phyloP scores from a whole-genome alignment of 1,140 invertebrate species.

The Melanaphis sacchari region DNA sequence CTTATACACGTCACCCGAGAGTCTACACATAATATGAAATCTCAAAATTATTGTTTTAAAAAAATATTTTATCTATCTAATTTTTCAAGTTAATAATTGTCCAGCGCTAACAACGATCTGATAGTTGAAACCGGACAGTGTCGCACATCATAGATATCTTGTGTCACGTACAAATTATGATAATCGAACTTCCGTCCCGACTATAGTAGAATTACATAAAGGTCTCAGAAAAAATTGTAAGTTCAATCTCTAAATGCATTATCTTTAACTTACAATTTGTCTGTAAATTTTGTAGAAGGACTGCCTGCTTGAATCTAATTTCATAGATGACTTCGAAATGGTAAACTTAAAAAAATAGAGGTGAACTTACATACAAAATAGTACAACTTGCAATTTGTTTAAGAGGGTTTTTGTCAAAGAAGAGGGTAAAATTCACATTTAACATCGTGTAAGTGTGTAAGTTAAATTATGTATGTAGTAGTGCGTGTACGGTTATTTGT shows the following conservation, averaged over 20 bases:
- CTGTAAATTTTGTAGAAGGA: no score
- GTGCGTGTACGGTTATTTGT: no score
- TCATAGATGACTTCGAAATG: not conserved
- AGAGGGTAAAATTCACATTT: no score
- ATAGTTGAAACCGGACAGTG: not conserved
- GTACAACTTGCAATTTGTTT: not conserved
- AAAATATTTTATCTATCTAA: no score
- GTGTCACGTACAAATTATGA: not conserved
- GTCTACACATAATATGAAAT: no score
- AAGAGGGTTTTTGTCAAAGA: not conserved
- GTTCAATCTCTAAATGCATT: not conserved
- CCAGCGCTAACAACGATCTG: not conserved
- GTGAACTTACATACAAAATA: not conserved
- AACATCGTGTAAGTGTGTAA: no score
- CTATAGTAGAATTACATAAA: not conserved
- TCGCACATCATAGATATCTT: not conserved
- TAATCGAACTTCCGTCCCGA: not conserved
- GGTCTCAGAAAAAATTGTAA: not conserved
- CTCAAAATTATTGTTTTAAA: not conserved
- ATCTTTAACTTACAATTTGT: no score
- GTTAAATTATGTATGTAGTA: no score
- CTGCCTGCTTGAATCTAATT: not conserved
- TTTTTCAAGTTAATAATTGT: not conserved
- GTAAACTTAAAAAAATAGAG: not conserved
- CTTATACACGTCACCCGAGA: not conserved